Conservation (phyloP, 1,140 invertebrate genomes). For the Episyrphus balteatus region DNA sequence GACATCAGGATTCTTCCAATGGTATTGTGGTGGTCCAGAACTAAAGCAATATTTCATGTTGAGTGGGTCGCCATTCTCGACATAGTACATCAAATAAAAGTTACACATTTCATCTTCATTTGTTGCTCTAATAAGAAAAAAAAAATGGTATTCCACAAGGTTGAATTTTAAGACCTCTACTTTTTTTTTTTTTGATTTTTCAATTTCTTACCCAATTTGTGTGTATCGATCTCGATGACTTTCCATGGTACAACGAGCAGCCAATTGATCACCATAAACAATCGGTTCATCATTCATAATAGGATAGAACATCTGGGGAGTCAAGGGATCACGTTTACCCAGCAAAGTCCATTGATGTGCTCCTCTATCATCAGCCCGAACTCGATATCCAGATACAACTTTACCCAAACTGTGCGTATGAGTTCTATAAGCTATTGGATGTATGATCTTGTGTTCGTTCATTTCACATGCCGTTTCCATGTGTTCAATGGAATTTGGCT, state of each 20-base stretch:
- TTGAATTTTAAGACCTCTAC: not conserved
- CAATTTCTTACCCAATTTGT: conserved; percentile 60
- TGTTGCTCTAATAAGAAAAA: conserved; percentile 51
- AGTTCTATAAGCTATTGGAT: conserved; percentile 90
- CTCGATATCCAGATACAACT: conserved; percentile 79
- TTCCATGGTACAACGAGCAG: conserved; percentile 84
- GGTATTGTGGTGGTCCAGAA: conserved; percentile 67
- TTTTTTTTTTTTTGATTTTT: not conserved
- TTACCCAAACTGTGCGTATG: conserved; percentile 84
- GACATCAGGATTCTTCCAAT: conserved; percentile 54
- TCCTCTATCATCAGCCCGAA: conserved; percentile 46
- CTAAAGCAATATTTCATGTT: conserved; percentile 79
- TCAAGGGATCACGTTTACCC: conserved; percentile 83
- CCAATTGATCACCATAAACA: conserved; percentile 59
- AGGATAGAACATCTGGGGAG: conserved; percentile 95
- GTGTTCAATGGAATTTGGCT: conserved; percentile 56
- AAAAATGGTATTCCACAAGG: not conserved
- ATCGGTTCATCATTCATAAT: conserved; percentile 53
- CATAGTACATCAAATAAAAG: conserved; percentile 98
- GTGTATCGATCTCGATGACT: conserved; percentile 54
- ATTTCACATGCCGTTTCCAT: conserved; percentile 83
- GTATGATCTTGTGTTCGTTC: conserved; percentile 67
- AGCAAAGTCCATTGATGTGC: conserved; percentile 68
- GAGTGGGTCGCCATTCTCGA: conserved; percentile 67
- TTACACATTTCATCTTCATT: conserved; percentile 99